These are phyloP conservation scores for Nannospalax galili DNA, from an alignment of 2,113 vertebrate species.

Conservation along the genomic window DNA sequence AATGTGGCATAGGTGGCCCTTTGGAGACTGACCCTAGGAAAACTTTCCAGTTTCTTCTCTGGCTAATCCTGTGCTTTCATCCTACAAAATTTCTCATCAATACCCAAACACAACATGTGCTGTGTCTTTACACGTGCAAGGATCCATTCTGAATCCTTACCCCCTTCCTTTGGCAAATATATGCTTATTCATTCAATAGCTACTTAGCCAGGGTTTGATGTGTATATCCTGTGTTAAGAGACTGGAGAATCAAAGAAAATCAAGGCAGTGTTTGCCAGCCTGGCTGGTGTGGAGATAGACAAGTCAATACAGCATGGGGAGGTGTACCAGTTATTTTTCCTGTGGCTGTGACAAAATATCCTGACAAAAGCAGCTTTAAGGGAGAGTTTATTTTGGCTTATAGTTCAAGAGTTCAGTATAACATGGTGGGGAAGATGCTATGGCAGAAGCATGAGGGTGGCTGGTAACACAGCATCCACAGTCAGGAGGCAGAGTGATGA, in stretches of 20 bases:
- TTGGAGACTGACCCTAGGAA: background rate
- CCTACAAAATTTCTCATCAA: too few relatives aligned
- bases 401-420: too few relatives aligned
- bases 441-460: too few relatives aligned
- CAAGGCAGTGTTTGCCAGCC: background rate
- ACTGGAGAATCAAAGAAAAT: background rate
- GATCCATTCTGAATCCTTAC: background rate
- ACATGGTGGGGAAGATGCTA: too few relatives aligned
- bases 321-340: fast-evolving
- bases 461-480: too few relatives aligned
- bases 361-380: too few relatives aligned
- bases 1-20: background rate
- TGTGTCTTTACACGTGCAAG: background rate
- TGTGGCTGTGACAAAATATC: too few relatives aligned
- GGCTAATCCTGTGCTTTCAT: too few relatives aligned
- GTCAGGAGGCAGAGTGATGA: too few relatives aligned
- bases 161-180: background rate
- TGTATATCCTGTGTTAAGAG: background rate
- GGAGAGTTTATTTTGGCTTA: too few relatives aligned
- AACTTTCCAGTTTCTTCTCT: too few relatives aligned
- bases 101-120: too few relatives aligned
- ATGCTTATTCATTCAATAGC: background rate
- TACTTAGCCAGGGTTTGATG: background rate
- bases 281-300: background rate
- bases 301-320: background rate